These are phyloP conservation scores for Protodeltote pygarga DNA, from an alignment of 2,888 invertebrate genomes.

Conservation along the genomic window DNA sequence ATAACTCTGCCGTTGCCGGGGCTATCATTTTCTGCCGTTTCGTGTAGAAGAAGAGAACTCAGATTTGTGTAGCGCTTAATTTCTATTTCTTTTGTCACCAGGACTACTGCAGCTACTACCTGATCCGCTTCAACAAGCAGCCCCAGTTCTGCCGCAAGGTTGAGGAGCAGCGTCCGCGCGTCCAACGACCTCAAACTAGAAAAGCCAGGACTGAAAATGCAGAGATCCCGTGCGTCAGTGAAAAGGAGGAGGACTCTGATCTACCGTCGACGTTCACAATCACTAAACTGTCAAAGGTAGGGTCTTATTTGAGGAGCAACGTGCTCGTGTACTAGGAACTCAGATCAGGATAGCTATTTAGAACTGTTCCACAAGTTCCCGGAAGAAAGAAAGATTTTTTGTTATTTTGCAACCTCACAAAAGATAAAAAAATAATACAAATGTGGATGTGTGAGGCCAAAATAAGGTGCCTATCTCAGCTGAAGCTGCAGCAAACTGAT, in stretches of 20 bases:
- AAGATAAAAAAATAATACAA: no score
- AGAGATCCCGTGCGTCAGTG: constrained; percentile 27
- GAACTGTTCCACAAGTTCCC: no score
- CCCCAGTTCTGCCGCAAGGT: constrained; percentile 92
- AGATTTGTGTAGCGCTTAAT: neutral
- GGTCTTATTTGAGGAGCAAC: neutral
- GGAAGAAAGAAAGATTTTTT: no score
- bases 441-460: no score
- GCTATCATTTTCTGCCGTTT: constrained; percentile 8
- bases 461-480: no score
- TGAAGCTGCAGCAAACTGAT: no score
- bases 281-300: constrained; percentile 66
- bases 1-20: no score
- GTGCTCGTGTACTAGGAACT: neutral
- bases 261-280: constrained; percentile 72
- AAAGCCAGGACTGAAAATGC: constrained; percentile 49
- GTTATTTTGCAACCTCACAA: no score
- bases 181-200: constrained; percentile 63
- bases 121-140: constrained; percentile 94
- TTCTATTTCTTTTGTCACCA: constrained; percentile 33
- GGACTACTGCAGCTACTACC: constrained; percentile 96
- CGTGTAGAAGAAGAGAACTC: constrained; percentile 3
- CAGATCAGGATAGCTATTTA: no score
- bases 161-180: constrained; percentile 59
- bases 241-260: constrained; percentile 53